Conservation (phyloP, 1,140 invertebrate species). For the Drosophila miranda region DNA sequence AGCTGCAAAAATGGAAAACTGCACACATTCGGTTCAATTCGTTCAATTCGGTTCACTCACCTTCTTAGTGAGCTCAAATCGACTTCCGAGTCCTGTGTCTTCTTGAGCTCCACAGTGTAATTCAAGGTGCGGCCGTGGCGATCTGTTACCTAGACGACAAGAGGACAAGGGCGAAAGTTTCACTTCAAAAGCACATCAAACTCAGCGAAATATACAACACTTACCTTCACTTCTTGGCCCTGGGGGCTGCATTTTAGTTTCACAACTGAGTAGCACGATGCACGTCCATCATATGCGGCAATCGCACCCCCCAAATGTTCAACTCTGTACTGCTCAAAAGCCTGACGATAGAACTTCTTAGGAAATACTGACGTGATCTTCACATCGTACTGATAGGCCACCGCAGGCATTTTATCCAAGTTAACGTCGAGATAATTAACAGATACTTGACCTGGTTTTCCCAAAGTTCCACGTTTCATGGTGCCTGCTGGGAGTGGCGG, state of each 20-base stretch:
- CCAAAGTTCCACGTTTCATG: constrained; percentile 81
- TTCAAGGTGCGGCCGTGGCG: constrained; percentile 59
- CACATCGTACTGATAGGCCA: constrained; percentile 84
- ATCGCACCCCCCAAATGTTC: constrained; percentile 61
- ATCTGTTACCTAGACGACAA: constrained; percentile 51
- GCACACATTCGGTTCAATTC: too few relatives aligned
- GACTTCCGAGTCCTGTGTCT: constrained; percentile 84
- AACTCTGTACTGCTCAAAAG: constrained; percentile 57
- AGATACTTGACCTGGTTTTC: constrained; percentile 82
- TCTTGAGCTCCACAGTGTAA: constrained; percentile 85
- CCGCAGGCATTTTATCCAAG: constrained; percentile 81
- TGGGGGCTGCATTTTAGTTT: constrained; percentile 17
- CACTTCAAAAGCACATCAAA: too few relatives aligned
- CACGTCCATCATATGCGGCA: constrained; percentile 89
- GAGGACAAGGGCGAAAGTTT: too few relatives aligned
- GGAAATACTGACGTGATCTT: constrained; percentile 83
- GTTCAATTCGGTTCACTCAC: constrained; percentile 55
- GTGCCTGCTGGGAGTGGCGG: constrained; percentile 17
- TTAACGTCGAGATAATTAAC: constrained; percentile 83
- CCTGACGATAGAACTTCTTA: constrained; percentile 81
- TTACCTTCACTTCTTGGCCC: constrained; percentile 50
- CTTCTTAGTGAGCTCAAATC: constrained; percentile 82
- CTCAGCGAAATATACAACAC: background rate
- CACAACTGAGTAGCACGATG: constrained; percentile 70
- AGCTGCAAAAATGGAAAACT: constrained; percentile 40